Percentiles rank a stretch among this genome's conserved stretches.
phyloP scores from a whole-genome alignment of 2,888 invertebrate genomes.

The Stenurella melanura region DNA sequence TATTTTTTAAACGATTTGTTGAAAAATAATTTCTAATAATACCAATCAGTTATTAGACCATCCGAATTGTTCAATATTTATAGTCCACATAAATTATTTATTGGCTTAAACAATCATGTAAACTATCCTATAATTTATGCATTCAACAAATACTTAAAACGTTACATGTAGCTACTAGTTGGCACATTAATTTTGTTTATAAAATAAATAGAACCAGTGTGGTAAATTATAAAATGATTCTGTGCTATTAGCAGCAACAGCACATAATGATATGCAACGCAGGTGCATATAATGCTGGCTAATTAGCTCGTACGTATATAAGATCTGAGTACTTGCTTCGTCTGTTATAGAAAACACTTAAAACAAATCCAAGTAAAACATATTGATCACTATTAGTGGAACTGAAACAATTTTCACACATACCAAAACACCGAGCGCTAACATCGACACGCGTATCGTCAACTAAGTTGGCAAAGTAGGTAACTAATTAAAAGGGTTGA shows the following conservation, averaged over 20 bases:
- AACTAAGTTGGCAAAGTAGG: too few relatives aligned
- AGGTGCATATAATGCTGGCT: conserved; percentile 11
- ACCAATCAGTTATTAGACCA: too few relatives aligned
- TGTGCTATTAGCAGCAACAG: neutral
- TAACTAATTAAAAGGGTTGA: too few relatives aligned
- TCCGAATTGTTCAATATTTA: neutral
- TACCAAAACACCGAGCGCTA: too few relatives aligned
- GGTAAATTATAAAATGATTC: neutral
- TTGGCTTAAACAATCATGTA: neutral
- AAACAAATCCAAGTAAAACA: too few relatives aligned
- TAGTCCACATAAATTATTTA: neutral
- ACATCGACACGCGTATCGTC: too few relatives aligned
- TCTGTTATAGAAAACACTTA: too few relatives aligned
- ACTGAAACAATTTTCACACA: too few relatives aligned
- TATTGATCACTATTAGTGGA: too few relatives aligned
- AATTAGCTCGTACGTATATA: neutral
- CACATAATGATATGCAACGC: neutral
- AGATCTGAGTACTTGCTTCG: neutral
- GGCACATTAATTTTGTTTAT: neutral
- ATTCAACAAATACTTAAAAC: neutral
- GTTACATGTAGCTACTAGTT: neutral
- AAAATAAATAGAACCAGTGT: neutral
- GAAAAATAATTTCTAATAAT: too few relatives aligned
- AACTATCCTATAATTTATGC: conserved; percentile 5
- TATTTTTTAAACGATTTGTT: too few relatives aligned